Evolutionary conservation across 2,888 invertebrate genomes (phyloP).

Genomic region (Nasonia oneida): DNA sequence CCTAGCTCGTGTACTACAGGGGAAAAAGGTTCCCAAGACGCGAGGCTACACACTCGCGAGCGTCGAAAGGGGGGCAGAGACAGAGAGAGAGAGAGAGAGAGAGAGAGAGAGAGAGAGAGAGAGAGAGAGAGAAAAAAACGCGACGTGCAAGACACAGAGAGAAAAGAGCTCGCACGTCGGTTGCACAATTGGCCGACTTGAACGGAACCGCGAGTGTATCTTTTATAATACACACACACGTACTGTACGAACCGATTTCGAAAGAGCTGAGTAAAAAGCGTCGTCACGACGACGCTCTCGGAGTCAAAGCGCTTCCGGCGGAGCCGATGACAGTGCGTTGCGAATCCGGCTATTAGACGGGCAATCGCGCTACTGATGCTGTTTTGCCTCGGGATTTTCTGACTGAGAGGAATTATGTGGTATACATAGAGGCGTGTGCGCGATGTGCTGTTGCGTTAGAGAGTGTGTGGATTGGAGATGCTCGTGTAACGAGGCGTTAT

Average conservation of each 20-base stretch:
- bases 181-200: constrained; percentile 26
- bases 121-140: neutral
- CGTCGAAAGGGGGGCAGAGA: neutral
- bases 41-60: neutral
- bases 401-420: neutral
- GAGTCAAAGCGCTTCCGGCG: constrained; percentile 1
- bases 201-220: constrained; percentile 10
- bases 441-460: neutral
- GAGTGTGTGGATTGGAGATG: neutral
- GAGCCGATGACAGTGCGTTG: constrained; percentile 37
- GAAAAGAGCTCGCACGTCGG: neutral
- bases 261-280: constrained; percentile 24
- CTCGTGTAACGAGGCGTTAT: constrained; percentile 15
- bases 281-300: neutral
- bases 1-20: neutral
- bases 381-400: neutral
- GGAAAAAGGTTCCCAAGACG: neutral
- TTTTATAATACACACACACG: neutral
- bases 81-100: too few relatives aligned
- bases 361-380: neutral
- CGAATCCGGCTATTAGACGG: constrained; percentile 29
- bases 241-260: neutral
- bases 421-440: neutral
- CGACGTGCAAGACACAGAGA: neutral
- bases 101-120: too few relatives aligned